A percentile compares a stretch with the other conserved stretches of the same genome.
These are phyloP conservation scores for Steatornis caripensis DNA, from an alignment of 2,113 vertebrate species.

Conservation along the genomic window DNA sequence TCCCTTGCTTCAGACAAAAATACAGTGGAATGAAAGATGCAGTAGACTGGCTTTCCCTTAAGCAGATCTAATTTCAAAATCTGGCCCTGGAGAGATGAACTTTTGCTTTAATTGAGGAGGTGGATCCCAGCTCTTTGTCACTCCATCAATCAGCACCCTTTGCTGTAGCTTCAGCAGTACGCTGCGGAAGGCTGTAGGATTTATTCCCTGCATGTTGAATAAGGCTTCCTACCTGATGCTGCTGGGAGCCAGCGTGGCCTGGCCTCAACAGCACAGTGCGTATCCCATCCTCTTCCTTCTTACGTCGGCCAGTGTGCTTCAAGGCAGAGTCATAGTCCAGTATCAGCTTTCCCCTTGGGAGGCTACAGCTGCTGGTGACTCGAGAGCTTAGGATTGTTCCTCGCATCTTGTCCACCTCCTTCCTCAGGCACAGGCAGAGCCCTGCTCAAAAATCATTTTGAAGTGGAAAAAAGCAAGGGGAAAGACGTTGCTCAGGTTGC, in stretches of 20 bases:
- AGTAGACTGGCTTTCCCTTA: slow-evolving; percentile 56
- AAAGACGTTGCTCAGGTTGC: neutral
- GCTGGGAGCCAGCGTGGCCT: neutral
- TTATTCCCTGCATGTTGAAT: neutral
- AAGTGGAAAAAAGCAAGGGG: neutral
- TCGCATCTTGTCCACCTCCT: neutral
- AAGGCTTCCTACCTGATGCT: neutral
- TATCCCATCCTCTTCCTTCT: neutral
- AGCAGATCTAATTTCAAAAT: slow-evolving; percentile 46
- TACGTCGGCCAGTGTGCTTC: neutral
- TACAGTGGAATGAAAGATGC: slow-evolving; percentile 52
- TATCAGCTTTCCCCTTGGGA: neutral
- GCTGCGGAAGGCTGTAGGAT: neutral
- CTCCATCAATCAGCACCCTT: slow-evolving; percentile 58
- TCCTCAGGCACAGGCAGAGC: neutral
- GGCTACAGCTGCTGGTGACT: neutral
- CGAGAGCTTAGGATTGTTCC: neutral
- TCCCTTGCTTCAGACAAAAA: slow-evolving; percentile 46
- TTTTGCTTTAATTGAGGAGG: slow-evolving; percentile 57
- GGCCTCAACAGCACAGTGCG: neutral
- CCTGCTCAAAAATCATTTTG: neutral
- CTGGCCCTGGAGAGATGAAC: slow-evolving; percentile 33
- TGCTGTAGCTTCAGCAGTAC: neutral
- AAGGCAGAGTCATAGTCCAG: neutral
- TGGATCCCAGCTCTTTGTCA: slow-evolving; percentile 57